Percentiles rank a stretch among this genome's conserved stretches.
Evolutionary conservation across 2,888 invertebrate species (phyloP).

Genomic region (Drosophila ustulata): DNA sequence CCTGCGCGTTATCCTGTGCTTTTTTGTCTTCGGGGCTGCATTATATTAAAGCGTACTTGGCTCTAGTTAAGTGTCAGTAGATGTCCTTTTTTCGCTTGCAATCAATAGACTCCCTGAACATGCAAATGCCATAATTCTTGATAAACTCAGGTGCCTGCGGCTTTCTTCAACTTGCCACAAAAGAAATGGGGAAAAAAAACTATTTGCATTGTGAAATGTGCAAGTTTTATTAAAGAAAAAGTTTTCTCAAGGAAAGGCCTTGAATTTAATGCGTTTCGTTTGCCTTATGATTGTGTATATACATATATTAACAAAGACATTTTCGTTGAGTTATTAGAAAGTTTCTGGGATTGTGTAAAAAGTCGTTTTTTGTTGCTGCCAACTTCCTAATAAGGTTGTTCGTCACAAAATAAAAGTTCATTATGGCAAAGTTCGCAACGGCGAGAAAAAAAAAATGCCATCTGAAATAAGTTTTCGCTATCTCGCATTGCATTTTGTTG

Average conservation of each 20-base stretch:
- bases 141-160: slow-evolving; percentile 4
- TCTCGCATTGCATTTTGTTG: slow-evolving; percentile 41
- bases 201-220: slow-evolving; percentile 17
- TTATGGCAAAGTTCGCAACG: slow-evolving; percentile 42
- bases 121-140: neutral
- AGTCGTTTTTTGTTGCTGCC: slow-evolving; percentile 18
- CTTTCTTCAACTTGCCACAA: slow-evolving; percentile 4
- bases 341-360: slow-evolving; percentile 17
- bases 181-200: neutral
- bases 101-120: slow-evolving; percentile 5
- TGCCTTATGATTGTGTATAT: slow-evolving; percentile 15
- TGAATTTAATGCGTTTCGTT: slow-evolving; percentile 14
- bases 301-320: slow-evolving; percentile 17
- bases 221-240: slow-evolving; percentile 8
- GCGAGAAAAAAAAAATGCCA: slow-evolving; percentile 38
- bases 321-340: slow-evolving; percentile 46
- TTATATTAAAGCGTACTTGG: slow-evolving; percentile 28
- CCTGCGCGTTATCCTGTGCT: neutral
- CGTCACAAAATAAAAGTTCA: slow-evolving; percentile 54
- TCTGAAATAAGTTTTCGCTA: slow-evolving; percentile 22
- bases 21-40: slow-evolving; percentile 41
- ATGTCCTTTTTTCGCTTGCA: neutral
- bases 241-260: slow-evolving; percentile 31
- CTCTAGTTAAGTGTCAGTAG: neutral
- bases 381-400: slow-evolving; percentile 51